These are phyloP conservation scores for Ivindomyrus marchei DNA, from an alignment of 2,113 vertebrate species.

Conservation along the genomic window DNA sequence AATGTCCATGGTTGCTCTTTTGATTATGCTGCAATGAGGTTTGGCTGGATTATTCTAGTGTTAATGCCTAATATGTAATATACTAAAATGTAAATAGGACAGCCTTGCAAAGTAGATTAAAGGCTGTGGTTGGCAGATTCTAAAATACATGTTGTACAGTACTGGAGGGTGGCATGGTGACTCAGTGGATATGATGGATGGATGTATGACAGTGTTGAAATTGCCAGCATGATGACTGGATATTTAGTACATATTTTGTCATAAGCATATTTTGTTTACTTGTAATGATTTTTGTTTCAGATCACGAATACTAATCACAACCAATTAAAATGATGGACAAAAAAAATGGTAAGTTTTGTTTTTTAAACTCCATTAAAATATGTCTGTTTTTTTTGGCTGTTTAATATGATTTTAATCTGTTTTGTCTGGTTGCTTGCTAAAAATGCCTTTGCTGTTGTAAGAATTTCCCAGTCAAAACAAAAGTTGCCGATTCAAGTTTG, in stretches of 20 bases:
- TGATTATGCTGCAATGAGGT: background rate
- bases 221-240: background rate
- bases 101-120: background rate
- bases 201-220: background rate
- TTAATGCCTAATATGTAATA: constrained; percentile 14
- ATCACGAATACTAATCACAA: constrained; percentile 43
- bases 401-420: background rate
- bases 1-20: background rate
- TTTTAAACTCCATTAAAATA: background rate
- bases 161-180: background rate
- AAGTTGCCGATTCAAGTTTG: background rate
- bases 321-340: constrained; percentile 77
- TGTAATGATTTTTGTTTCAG: constrained; percentile 33
- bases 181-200: background rate
- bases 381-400: background rate
- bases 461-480: background rate
- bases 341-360: constrained; percentile 70
- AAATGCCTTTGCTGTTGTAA: background rate
- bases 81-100: background rate
- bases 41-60: background rate
- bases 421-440: background rate
- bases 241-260: background rate
- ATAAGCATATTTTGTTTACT: background rate
- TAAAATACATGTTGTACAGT: background rate
- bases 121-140: background rate